Percentiles rank a stretch among this genome's conserved stretches.
These are phyloP conservation scores for Congeria kusceri DNA, from an alignment of 2,888 invertebrate species.

Conservation along the genomic window DNA sequence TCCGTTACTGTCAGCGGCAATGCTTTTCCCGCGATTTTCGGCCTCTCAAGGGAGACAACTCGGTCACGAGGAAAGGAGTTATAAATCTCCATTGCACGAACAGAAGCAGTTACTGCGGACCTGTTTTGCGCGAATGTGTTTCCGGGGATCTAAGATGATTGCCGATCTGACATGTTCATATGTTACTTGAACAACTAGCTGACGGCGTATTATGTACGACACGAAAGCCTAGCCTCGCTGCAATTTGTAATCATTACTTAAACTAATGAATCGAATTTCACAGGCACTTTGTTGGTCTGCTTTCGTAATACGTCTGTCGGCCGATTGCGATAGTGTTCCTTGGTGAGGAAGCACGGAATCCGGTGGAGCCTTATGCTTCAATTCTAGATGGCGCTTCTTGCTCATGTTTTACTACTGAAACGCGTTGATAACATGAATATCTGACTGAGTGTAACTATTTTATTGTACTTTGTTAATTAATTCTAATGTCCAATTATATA, in stretches of 20 bases:
- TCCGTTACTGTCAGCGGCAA: constrained; percentile 54
- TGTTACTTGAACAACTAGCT: constrained; percentile 37
- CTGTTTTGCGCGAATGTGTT: constrained; percentile 50
- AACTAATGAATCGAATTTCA: constrained; percentile 49
- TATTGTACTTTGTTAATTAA: no score
- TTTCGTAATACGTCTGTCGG: no score
- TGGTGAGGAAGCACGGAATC: no score
- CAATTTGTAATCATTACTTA: constrained; percentile 46
- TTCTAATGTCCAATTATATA: no score
- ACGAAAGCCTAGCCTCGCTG: constrained; percentile 28
- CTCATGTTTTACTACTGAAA: no score
- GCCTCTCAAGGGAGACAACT: constrained; percentile 43
- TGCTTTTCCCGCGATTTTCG: constrained; percentile 45
- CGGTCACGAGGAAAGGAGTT: constrained; percentile 41
- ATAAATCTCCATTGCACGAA: constrained; percentile 60
- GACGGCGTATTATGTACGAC: constrained; percentile 39
- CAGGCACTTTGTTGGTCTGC: constrained; percentile 10
- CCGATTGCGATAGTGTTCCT: no score
- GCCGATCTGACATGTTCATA: constrained; percentile 59
- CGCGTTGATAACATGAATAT: no score
- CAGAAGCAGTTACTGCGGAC: constrained; percentile 32
- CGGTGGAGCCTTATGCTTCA: no score
- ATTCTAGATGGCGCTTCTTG: no score
- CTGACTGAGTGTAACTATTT: no score
- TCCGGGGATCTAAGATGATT: constrained; percentile 53